Conservation (phyloP, 2,797 vertebrate species). For the Chiloscyllium punctatum region DNA sequence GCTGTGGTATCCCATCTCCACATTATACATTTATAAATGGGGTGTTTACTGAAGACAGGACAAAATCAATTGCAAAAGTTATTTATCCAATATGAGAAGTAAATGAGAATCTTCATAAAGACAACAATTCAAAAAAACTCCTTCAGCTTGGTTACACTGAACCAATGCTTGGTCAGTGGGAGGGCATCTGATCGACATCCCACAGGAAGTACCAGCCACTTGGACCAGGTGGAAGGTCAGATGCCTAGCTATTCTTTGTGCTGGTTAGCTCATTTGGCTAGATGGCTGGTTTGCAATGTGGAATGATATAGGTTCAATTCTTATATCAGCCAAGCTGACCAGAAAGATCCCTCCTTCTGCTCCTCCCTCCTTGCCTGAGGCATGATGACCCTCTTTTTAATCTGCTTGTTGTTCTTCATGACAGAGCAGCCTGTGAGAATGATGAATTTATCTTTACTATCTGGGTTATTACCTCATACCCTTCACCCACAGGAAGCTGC, state of each 20-base stretch:
- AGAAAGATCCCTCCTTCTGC: too few species aligned
- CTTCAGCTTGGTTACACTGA: background rate
- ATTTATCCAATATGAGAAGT: background rate
- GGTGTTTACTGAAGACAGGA: background rate
- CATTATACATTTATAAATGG: background rate
- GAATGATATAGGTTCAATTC: too few species aligned
- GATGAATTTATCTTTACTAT: too few species aligned
- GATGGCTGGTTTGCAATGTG: too few species aligned
- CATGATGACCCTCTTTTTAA: too few species aligned
- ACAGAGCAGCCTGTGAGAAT: too few species aligned
- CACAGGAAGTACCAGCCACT: background rate
- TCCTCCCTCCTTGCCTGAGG: too few species aligned
- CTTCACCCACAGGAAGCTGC: too few species aligned
- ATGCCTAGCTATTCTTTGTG: background rate
- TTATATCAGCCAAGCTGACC: too few species aligned
- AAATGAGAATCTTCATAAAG: background rate
- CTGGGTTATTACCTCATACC: too few species aligned
- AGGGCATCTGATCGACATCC: background rate
- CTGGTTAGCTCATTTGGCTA: too few species aligned
- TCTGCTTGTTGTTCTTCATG: too few species aligned
- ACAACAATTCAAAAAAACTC: background rate
- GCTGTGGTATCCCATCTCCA: background rate
- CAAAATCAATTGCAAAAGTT: background rate
- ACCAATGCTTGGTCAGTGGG: background rate
- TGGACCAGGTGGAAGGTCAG: background rate